Conservation (phyloP, 1,140 invertebrate species). For the Ceratina japonica region DNA sequence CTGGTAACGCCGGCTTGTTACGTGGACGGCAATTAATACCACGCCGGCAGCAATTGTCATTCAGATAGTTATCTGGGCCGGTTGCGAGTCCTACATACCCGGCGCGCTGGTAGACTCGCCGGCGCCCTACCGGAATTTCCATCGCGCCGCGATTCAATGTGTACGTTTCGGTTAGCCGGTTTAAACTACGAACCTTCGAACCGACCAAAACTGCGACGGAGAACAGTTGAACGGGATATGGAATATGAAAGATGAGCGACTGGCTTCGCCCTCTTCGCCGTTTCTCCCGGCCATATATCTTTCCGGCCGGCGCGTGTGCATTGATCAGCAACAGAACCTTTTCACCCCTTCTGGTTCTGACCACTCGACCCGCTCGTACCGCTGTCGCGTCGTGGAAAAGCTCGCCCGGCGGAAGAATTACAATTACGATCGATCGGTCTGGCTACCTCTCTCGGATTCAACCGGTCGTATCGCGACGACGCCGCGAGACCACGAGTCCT, state of each 20-base stretch:
- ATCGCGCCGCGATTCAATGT: not conserved
- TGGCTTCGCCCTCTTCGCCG: not conserved
- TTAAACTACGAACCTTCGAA: not conserved
- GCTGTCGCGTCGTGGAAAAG: not conserved
- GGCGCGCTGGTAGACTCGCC: constrained; percentile 16
- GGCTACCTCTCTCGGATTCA: not conserved
- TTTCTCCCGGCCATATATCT: not conserved
- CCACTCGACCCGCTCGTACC: not conserved
- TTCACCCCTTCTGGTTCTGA: not conserved
- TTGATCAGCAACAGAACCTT: not conserved
- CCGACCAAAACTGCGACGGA: not conserved
- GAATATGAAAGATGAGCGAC: constrained; percentile 14
- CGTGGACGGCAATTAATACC: constrained; percentile 44
- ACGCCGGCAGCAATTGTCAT: constrained; percentile 39
- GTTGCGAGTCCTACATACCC: constrained; percentile 18
- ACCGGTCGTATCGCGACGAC: constrained; percentile 6
- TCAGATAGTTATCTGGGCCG: constrained; percentile 31
- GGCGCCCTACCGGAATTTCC: constrained; percentile 7
- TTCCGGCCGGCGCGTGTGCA: not conserved
- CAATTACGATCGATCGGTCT: constrained; percentile 19
- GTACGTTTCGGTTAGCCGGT: not conserved
- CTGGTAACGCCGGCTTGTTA: constrained; percentile 30
- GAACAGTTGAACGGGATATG: not conserved
- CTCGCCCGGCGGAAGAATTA: not conserved
- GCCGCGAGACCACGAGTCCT: not conserved